A percentile compares a stretch with the other conserved stretches of the same genome.
phyloP scores from a whole-genome alignment of 2,113 vertebrate species.

The Forbesichthys papilliferus region DNA sequence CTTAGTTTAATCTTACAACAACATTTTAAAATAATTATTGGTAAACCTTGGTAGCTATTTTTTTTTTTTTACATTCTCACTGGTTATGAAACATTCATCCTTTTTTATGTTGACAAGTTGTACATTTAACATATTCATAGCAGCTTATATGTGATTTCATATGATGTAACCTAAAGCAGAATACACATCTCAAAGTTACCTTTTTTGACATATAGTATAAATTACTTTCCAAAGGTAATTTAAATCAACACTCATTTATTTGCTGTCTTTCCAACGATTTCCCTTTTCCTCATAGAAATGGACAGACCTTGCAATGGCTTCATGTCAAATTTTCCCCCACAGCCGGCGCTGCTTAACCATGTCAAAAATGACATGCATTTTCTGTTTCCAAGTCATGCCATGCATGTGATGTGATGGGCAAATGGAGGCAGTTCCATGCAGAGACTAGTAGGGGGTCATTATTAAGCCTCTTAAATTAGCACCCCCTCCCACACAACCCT shows the following conservation, averaged over 20 bases:
- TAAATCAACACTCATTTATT: neutral
- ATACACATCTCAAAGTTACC: no score
- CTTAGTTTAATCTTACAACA: no score
- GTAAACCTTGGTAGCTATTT: no score
- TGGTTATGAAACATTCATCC: no score
- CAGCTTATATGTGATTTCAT: no score
- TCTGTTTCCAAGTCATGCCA: constrained; percentile 68
- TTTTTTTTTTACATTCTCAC: no score
- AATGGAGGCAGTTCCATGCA: constrained; percentile 70
- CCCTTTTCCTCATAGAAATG: constrained; percentile 34
- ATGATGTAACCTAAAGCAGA: no score
- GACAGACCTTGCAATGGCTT: constrained; percentile 45
- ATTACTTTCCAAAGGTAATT: constrained; percentile 7
- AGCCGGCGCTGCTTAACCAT: constrained; percentile 70
- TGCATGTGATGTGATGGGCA: constrained; percentile 76
- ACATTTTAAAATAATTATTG: no score
- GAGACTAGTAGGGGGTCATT: constrained; percentile 73
- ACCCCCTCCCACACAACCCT: constrained; percentile 47
- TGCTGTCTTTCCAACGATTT: constrained; percentile 1
- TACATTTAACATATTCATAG: no score
- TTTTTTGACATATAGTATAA: no score
- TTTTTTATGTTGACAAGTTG: no score
- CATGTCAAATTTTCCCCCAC: constrained; percentile 57
- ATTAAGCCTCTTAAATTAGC: constrained; percentile 75
- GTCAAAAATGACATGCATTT: constrained; percentile 76